Evolutionary conservation across 1,140 invertebrate species (phyloP).

Genomic region (Bombus terrestris): DNA sequence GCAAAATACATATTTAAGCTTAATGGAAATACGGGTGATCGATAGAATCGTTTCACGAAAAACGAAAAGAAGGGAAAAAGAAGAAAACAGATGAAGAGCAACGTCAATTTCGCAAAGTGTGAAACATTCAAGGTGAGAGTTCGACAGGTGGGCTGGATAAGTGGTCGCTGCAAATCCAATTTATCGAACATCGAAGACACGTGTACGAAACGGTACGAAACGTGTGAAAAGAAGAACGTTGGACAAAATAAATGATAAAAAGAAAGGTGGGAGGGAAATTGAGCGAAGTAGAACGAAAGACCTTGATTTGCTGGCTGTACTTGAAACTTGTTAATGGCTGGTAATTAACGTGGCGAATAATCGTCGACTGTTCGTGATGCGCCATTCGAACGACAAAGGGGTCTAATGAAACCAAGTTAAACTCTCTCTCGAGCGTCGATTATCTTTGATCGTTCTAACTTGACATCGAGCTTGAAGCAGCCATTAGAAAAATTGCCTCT

Average conservation of each 20-base stretch:
- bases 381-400: background rate
- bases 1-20: background rate
- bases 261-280: background rate
- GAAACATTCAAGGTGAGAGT: background rate
- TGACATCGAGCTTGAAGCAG: no score
- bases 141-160: conserved; percentile 14
- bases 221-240: background rate
- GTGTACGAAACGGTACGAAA: background rate
- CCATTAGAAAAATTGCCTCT: background rate
- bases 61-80: background rate
- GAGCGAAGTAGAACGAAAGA: background rate
- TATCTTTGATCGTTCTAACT: background rate
- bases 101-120: conserved; percentile 1
- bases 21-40: background rate
- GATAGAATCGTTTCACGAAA: background rate
- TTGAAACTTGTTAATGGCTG: conserved; percentile 16
- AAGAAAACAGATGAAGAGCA: background rate
- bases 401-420: conserved; percentile 3
- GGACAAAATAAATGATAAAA: background rate
- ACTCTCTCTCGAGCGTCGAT: conserved; percentile 13
- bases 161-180: background rate
- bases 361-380: conserved; percentile 25
- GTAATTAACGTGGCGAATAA: conserved; percentile 40
- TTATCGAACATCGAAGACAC: conserved; percentile 9
- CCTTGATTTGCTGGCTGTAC: background rate